phyloP scores from a whole-genome alignment of 2,113 vertebrate species.

The Antechinus flavipes region DNA sequence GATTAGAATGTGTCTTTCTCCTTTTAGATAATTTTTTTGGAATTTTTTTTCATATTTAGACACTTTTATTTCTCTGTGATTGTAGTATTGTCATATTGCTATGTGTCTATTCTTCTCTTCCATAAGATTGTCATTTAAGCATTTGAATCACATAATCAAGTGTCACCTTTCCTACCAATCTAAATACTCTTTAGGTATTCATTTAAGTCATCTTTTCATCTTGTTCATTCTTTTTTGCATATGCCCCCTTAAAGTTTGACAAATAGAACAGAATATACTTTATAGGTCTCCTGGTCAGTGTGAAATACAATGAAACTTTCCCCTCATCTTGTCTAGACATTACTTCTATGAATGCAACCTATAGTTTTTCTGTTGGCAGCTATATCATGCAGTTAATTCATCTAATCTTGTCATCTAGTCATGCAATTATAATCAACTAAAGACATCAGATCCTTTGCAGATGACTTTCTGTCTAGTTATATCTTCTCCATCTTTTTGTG shows the following conservation, averaged over 20 bases:
- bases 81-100: background rate
- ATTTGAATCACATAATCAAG: background rate
- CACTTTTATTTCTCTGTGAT: background rate
- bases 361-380: background rate
- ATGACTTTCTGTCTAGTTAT: background rate
- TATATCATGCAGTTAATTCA: background rate
- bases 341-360: background rate
- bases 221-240: background rate
- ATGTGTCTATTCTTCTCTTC: background rate
- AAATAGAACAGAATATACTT: background rate
- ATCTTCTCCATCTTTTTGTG: background rate
- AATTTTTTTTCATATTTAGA: background rate
- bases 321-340: background rate
- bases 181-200: background rate
- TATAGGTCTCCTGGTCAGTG: background rate
- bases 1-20: background rate
- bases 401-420: no score
- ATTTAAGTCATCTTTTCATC: background rate
- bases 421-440: background rate
- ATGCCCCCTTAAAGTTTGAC: background rate
- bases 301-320: background rate
- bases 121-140: background rate
- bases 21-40: background rate
- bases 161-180: background rate
- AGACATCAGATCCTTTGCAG: background rate